Conservation (phyloP, 2,113 vertebrate genomes). For the Gobiocypris rarus region DNA sequence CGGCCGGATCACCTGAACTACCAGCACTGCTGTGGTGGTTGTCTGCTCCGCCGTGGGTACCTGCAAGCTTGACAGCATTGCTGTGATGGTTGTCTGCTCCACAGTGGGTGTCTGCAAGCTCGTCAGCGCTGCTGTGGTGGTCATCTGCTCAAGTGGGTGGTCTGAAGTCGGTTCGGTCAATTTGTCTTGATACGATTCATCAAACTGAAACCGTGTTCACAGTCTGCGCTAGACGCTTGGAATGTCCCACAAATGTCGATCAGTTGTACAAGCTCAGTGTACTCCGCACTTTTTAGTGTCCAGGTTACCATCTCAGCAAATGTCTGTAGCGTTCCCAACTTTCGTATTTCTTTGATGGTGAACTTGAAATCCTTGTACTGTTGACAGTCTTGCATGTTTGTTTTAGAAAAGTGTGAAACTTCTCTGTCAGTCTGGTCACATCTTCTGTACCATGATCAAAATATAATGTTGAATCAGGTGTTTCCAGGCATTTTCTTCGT, state of each 20-base stretch:
- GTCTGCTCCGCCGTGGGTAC: too few relatives aligned
- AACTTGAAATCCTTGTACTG: background rate
- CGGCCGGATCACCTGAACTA: too few relatives aligned
- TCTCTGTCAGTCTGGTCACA: background rate
- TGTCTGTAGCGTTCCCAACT: background rate
- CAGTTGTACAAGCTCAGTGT: conserved; percentile 23
- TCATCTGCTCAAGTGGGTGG: background rate
- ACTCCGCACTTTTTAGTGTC: conserved; percentile 24
- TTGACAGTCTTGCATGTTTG: background rate
- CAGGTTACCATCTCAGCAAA: background rate
- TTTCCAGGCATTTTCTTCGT: background rate
- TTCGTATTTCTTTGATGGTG: background rate
- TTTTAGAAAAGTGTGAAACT: background rate
- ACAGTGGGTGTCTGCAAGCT: too few relatives aligned
- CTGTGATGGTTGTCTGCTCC: too few relatives aligned
- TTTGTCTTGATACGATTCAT: conserved; percentile 40
- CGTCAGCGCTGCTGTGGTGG: too few relatives aligned
- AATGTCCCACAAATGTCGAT: conserved; percentile 19
- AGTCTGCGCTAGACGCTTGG: conserved; percentile 19
- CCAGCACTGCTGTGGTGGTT: too few relatives aligned
- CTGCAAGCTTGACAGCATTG: too few relatives aligned
- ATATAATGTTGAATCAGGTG: background rate
- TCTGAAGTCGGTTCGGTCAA: conserved; percentile 29
- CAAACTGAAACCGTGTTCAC: conserved; percentile 46
- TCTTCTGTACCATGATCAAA: background rate